A percentile compares a stretch with the other conserved stretches of the same genome.
phyloP scores from a whole-genome alignment of 2,113 vertebrate genomes.

The Natator depressus region DNA sequence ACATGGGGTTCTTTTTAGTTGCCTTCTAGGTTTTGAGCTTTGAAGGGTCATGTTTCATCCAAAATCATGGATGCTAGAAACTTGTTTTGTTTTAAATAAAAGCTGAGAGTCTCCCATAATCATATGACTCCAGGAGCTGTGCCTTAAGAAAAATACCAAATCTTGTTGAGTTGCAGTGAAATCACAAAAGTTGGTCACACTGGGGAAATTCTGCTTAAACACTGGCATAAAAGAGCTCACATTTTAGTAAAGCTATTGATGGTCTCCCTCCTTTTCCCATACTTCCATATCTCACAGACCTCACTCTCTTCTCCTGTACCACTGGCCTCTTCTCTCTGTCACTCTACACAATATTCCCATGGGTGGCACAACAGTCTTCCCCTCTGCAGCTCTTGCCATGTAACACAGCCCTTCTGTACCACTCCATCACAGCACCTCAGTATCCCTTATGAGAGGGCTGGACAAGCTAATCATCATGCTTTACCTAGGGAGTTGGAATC shows the following conservation, averaged over 20 bases:
- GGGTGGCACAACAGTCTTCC: rapidly evolving
- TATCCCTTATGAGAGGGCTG: neutral
- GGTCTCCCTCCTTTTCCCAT: no score
- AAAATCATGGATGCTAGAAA: neutral
- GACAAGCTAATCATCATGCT: neutral
- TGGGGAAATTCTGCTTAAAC: no score
- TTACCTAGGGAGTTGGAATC: rapidly evolving
- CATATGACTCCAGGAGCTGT: neutral
- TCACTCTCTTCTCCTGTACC: neutral
- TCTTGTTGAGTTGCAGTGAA: no score
- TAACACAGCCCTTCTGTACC: neutral
- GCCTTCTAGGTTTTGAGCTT: neutral
- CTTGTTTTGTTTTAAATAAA: neutral
- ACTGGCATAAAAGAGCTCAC: no score
- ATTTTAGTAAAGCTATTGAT: no score
- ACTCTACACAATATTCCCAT: neutral
- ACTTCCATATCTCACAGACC: neutral
- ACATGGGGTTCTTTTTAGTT: neutral
- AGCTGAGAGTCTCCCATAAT: no score
- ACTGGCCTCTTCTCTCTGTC: neutral
- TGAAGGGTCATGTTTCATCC: neutral
- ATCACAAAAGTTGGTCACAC: no score
- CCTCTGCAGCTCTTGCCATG: neutral
- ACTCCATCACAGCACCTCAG: rapidly evolving
- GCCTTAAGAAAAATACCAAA: no score